Conservation (phyloP, 2,113 vertebrate species). For the Sarotherodon lohbergeri region DNA sequence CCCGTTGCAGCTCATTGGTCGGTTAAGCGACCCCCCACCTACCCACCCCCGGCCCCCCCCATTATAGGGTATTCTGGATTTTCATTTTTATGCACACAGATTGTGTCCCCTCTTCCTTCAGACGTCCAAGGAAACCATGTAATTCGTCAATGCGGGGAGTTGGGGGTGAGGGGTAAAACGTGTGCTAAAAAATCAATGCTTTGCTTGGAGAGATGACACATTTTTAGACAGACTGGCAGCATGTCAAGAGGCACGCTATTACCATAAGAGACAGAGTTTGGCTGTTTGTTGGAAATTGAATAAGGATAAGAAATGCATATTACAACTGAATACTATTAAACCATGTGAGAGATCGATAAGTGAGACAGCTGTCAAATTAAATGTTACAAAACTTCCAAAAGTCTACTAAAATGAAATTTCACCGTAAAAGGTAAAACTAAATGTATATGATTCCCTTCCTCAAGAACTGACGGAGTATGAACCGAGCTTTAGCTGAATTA, state of each 20-base stretch:
- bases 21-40: neutral
- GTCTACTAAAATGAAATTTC: neutral
- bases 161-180: neutral
- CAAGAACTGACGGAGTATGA: neutral
- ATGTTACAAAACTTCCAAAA: neutral
- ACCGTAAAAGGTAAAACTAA: neutral
- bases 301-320: neutral
- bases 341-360: neutral
- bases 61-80: slow-evolving; percentile 1
- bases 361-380: neutral
- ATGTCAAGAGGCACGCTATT: neutral
- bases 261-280: neutral
- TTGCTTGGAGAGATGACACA: neutral
- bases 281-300: neutral
- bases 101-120: neutral
- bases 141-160: neutral
- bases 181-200: fast-evolving
- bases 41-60: neutral
- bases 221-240: neutral
- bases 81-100: neutral
- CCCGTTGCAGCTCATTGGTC: slow-evolving; percentile 40
- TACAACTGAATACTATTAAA: neutral
- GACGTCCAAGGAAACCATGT: neutral
- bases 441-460: neutral
- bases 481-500: neutral